Conservation (phyloP, 2,888 invertebrate species). For the Ochropacha duplaris region DNA sequence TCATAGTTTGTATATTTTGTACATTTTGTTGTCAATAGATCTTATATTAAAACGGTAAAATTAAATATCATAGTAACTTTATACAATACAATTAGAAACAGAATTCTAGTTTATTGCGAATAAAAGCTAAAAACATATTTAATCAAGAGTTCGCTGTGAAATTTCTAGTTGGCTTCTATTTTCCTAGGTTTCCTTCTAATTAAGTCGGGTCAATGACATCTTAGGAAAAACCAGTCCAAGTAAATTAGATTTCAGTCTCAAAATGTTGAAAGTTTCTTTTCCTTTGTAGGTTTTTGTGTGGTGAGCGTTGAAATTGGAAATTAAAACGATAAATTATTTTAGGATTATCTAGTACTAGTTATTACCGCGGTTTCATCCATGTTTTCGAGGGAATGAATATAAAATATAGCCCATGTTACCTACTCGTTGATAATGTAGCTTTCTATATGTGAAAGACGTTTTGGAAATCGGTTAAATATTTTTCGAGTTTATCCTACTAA, state of each 20-base stretch:
- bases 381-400: too few species aligned
- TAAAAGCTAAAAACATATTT: neutral
- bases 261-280: neutral
- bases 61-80: neutral
- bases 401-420: too few species aligned
- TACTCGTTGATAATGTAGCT: too few species aligned
- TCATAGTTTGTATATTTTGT: too few species aligned
- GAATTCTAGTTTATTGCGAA: neutral
- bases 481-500: too few species aligned
- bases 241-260: neutral
- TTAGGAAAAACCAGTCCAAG: neutral
- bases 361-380: neutral
- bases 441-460: too few species aligned
- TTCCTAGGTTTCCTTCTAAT: neutral
- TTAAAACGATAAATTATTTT: neutral
- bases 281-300: too few species aligned
- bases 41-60: too few species aligned
- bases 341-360: too few species aligned
- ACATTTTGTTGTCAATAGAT: too few species aligned
- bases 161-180: neutral
- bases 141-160: neutral
- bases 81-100: neutral
- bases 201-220: neutral
- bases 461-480: too few species aligned
- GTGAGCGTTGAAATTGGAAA: neutral